phyloP scores from a whole-genome alignment of 2,113 vertebrate genomes.

The Neogale vison region DNA sequence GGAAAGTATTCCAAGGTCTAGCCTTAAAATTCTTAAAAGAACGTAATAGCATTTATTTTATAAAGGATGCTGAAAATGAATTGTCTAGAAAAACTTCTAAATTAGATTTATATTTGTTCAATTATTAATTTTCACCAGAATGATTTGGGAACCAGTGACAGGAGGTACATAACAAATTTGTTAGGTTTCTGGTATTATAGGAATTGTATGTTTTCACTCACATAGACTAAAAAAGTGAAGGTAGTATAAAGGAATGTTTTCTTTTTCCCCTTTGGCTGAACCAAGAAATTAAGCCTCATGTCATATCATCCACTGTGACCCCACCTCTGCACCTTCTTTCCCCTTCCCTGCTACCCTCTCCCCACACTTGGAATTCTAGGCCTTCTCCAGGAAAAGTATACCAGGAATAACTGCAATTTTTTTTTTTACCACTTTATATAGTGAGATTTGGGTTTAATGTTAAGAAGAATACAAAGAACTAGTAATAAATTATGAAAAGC shows the following conservation, averaged over 20 bases:
- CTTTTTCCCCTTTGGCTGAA: background rate
- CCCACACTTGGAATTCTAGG: background rate
- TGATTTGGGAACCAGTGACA: background rate
- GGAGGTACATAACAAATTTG: background rate
- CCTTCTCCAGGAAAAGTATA: background rate
- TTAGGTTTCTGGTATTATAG: background rate
- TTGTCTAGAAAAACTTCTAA: background rate
- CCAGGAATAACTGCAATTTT: background rate
- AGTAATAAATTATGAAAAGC: background rate
- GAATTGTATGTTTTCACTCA: background rate
- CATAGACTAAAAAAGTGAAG: background rate
- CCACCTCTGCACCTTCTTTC: background rate
- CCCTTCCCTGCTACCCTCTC: background rate
- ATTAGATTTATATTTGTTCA: background rate
- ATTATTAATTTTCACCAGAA: conserved; percentile 3
- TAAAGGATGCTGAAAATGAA: conserved; percentile 10
- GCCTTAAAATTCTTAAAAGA: background rate
- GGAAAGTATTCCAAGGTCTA: background rate
- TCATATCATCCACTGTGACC: background rate
- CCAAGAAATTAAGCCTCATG: background rate
- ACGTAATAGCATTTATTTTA: background rate
- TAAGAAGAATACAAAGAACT: conserved; percentile 3
- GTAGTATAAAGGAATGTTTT: background rate
- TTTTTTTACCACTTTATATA: background rate
- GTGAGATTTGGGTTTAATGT: background rate